phyloP scores from a whole-genome alignment of 2,113 vertebrate genomes.

The Phalacrocorax carbo region DNA sequence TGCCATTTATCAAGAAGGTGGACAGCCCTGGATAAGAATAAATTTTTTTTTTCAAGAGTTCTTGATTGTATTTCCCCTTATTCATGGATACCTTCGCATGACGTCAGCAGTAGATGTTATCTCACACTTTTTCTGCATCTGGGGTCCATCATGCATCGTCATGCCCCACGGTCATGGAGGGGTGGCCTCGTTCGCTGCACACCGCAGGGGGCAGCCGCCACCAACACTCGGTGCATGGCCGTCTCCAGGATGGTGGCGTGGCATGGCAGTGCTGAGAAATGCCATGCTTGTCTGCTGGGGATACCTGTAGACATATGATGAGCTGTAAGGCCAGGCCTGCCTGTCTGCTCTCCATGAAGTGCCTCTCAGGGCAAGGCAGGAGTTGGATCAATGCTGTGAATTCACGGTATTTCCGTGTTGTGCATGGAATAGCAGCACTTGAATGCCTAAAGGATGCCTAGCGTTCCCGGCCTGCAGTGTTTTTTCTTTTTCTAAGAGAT shows the following conservation, averaged over 20 bases:
- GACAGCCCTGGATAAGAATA: background rate
- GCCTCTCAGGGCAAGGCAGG: background rate
- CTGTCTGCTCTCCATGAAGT: background rate
- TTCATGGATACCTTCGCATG: rapidly evolving
- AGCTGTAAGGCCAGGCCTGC: background rate
- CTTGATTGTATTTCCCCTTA: background rate
- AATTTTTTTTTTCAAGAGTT: background rate
- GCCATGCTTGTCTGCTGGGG: background rate
- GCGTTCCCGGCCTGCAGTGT: rapidly evolving
- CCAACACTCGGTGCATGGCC: background rate
- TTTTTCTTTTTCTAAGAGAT: background rate
- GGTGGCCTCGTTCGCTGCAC: rapidly evolving
- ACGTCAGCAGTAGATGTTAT: background rate
- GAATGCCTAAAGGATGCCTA: background rate
- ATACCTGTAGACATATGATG: background rate
- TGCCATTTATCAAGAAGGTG: background rate
- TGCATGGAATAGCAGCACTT: background rate
- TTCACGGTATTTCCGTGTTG: background rate
- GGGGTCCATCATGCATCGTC: rapidly evolving
- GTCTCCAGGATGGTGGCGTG: background rate
- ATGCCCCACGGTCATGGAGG: rapidly evolving
- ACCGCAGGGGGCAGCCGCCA: rapidly evolving
- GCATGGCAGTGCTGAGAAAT: background rate
- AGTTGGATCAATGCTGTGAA: background rate
- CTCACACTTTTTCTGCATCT: background rate